Evolutionary conservation across 2,888 invertebrate genomes (phyloP).

Genomic region (Eledona agricola): DNA sequence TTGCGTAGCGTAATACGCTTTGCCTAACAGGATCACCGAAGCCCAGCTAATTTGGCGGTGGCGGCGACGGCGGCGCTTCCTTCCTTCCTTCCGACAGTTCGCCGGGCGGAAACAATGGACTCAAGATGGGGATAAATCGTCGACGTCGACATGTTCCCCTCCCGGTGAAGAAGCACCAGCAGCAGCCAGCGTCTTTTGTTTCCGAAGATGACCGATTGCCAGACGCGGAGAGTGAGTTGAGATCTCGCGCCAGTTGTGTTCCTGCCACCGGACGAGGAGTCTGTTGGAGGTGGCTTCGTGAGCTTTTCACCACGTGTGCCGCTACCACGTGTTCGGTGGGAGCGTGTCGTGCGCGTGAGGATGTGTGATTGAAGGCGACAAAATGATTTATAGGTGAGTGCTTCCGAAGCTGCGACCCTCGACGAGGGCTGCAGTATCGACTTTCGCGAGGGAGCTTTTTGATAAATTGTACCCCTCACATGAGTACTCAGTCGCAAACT

Average conservation of each 20-base stretch:
- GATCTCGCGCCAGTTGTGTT: constrained; percentile 56
- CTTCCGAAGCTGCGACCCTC: constrained; percentile 5
- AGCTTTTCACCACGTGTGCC: constrained; percentile 52
- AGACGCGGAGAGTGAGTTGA: constrained; percentile 50
- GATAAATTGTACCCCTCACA: too few species aligned
- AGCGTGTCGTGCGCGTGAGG: constrained; percentile 42
- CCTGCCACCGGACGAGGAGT: constrained; percentile 54
- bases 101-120: constrained; percentile 9
- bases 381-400: constrained; percentile 47
- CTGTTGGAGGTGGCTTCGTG: constrained; percentile 54
- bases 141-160: constrained; percentile 18
- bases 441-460: too few species aligned
- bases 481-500: too few species aligned
- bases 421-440: too few species aligned
- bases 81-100: constrained; percentile 13
- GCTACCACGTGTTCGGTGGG: constrained; percentile 50
- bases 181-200: constrained; percentile 49
- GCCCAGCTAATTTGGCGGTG: constrained; percentile 23
- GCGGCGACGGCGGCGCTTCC: too few species aligned
- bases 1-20: constrained; percentile 20
- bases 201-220: constrained; percentile 57
- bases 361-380: constrained; percentile 45
- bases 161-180: constrained; percentile 37
- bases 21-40: constrained; percentile 23
- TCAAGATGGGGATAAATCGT: constrained; percentile 18